phyloP scores from a whole-genome alignment of 2,113 vertebrate species.

The Syngnathus scovelli region DNA sequence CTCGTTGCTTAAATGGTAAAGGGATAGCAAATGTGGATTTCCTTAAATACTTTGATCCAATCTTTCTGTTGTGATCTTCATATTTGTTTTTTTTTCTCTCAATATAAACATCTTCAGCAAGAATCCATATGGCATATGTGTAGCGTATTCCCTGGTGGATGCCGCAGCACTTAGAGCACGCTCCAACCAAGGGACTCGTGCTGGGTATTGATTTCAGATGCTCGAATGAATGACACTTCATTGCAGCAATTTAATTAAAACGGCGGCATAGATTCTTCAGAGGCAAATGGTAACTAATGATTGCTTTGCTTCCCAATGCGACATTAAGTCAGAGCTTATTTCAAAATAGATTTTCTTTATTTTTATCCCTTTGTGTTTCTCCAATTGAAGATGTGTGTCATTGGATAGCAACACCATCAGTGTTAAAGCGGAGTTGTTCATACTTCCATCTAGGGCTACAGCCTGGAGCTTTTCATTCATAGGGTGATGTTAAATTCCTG shows the following conservation, averaged over 20 bases:
- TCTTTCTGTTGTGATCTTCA: not conserved
- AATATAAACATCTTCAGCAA: not conserved
- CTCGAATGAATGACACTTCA: conserved; percentile 20
- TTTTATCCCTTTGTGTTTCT: not conserved
- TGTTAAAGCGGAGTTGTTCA: not conserved
- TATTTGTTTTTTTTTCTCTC: not conserved
- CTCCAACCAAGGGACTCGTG: not conserved
- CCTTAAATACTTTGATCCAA: too few relatives aligned
- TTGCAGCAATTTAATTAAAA: conserved; percentile 46
- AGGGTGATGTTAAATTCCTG: too few relatives aligned
- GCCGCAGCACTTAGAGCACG: conserved; percentile 5
- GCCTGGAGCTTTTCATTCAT: too few relatives aligned
- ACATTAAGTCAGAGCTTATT: not conserved
- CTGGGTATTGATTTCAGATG: conserved; percentile 53
- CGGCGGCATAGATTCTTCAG: not conserved
- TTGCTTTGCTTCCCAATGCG: not conserved
- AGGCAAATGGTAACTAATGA: not conserved
- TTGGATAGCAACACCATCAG: not conserved
- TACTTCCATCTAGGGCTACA: not conserved
- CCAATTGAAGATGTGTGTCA: not conserved
- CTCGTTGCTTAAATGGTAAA: too few relatives aligned
- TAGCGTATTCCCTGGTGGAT: conserved; percentile 13
- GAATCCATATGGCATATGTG: not conserved
- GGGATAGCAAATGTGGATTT: too few relatives aligned
- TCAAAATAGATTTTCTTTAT: not conserved